phyloP scores from a whole-genome alignment of 1,140 invertebrate species.

The Hyposmocoma kahamanoa region DNA sequence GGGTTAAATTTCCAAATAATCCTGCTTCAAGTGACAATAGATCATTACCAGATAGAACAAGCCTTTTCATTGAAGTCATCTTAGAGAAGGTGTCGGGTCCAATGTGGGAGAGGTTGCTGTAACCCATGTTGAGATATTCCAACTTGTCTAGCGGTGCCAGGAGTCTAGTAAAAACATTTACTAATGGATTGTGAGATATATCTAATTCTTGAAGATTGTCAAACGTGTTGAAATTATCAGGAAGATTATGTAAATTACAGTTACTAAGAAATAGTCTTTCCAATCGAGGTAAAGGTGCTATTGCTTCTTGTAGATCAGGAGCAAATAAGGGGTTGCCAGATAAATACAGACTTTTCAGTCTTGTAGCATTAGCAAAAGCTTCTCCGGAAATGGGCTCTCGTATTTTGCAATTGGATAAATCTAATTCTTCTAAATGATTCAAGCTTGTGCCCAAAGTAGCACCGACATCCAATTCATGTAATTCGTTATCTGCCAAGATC shows the following conservation, averaged over 20 bases:
- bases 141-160: constrained; percentile 79
- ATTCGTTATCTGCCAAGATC: constrained; percentile 79
- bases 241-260: constrained; percentile 77
- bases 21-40: constrained; percentile 79
- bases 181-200: constrained; percentile 81
- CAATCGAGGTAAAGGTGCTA: constrained; percentile 78
- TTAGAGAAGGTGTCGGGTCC: constrained; percentile 79
- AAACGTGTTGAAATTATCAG: constrained; percentile 79
- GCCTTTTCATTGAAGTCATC: constrained; percentile 79
- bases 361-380: constrained; percentile 80
- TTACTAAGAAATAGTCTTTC: constrained; percentile 80
- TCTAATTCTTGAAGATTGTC: constrained; percentile 79
- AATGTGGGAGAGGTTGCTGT: constrained; percentile 80
- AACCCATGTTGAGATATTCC: constrained; percentile 83
- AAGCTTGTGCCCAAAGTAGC: constrained; percentile 79
- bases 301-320: constrained; percentile 78
- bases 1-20: constrained; percentile 80
- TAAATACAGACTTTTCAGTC: constrained; percentile 78
- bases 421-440: constrained; percentile 78
- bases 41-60: constrained; percentile 81
- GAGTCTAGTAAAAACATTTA: constrained; percentile 79
- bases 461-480: constrained; percentile 78
- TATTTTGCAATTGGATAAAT: constrained; percentile 82
- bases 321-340: constrained; percentile 81
- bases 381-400: constrained; percentile 79